These are phyloP conservation scores for Botia kubotai DNA, from an alignment of 2,797 vertebrate species.

Conservation along the genomic window DNA sequence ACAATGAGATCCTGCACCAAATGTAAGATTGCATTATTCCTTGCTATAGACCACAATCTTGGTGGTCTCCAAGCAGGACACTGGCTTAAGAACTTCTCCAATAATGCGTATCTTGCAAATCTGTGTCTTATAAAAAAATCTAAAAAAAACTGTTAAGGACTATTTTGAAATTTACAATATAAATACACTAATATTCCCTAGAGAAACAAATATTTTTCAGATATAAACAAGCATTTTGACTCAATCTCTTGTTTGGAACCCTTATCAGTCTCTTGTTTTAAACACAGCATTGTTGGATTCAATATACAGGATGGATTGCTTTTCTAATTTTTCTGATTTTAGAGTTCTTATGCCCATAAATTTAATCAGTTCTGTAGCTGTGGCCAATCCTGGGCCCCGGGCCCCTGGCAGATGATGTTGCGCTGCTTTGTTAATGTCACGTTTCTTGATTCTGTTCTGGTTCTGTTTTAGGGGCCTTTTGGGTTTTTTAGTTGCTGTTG, in stretches of 20 bases:
- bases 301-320: not conserved
- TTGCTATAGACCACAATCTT: conserved; percentile 3
- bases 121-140: conserved; percentile 2
- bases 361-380: conserved; percentile 27
- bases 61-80: conserved; percentile 10
- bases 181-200: not conserved
- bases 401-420: conserved; percentile 11
- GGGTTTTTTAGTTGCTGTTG: conserved; percentile 11
- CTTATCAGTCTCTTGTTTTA: not conserved
- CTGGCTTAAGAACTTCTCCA: not conserved
- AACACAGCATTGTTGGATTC: not conserved
- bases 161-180: conserved; percentile 23
- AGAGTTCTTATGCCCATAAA: conserved; percentile 1
- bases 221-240: conserved; percentile 1
- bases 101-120: conserved; percentile 24
- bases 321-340: conserved; percentile 20
- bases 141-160: conserved; percentile 1
- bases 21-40: not conserved
- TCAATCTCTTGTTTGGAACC: not conserved
- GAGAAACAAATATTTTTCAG: not conserved
- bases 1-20: not conserved
- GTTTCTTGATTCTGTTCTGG: conserved; percentile 22
- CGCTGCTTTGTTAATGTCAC: conserved; percentile 29
- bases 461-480: conserved; percentile 8
- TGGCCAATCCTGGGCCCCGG: conserved; percentile 17